Conservation (phyloP, 2,113 vertebrate species). For the Mohoua ochrocephala region DNA sequence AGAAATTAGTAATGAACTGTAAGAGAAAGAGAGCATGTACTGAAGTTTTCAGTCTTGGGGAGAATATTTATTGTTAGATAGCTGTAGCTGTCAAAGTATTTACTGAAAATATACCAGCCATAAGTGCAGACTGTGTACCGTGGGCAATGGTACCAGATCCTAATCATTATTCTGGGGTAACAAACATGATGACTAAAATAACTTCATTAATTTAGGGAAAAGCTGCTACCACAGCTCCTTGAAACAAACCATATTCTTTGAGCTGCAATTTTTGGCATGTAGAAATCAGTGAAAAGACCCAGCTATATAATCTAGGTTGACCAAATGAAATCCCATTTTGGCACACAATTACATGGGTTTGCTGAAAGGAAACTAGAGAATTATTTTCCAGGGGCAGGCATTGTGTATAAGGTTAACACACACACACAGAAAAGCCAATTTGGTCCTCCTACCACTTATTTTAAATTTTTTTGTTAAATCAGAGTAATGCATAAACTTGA, state of each 20-base stretch:
- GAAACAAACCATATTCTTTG: background rate
- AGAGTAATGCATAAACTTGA: background rate
- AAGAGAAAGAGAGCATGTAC: background rate
- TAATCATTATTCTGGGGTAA: background rate
- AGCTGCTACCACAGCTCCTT: background rate
- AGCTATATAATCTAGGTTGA: background rate
- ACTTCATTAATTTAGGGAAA: background rate
- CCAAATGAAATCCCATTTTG: background rate
- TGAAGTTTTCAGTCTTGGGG: background rate
- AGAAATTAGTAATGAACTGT: background rate
- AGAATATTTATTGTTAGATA: background rate
- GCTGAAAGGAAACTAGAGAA: background rate
- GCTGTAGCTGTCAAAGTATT: background rate
- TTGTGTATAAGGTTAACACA: background rate
- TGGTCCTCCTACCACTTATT: background rate
- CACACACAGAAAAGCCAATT: background rate
- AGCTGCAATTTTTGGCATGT: background rate
- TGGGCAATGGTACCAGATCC: background rate
- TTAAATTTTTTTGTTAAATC: background rate
- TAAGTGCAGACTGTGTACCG: background rate
- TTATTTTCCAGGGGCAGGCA: background rate
- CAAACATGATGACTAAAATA: background rate
- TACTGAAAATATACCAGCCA: background rate
- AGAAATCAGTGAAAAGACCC: background rate
- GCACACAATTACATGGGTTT: background rate